A percentile compares a stretch with the other conserved stretches of the same genome.
phyloP scores from a whole-genome alignment of 2,797 vertebrate genomes.

The Pyrocephalus nanus region DNA sequence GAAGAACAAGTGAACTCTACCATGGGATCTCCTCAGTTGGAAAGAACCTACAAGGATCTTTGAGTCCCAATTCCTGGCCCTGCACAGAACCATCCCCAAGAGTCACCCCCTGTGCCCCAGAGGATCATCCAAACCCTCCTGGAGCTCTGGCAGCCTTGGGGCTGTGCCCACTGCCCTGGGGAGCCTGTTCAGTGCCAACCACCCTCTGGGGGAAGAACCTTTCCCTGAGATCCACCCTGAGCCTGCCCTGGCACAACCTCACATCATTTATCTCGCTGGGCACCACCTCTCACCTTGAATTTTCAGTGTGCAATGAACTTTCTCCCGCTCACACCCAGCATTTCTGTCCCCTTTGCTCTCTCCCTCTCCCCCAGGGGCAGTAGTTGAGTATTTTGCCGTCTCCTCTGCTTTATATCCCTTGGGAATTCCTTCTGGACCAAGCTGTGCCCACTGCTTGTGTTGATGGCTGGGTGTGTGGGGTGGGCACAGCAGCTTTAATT shows the following conservation, averaged over 20 bases:
- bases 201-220: not conserved
- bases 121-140: not conserved
- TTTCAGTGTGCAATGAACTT: not conserved
- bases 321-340: not conserved
- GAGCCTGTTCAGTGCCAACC: not conserved
- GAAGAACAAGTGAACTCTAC: not conserved
- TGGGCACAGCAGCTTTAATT: rapidly evolving
- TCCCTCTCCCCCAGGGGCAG: not conserved
- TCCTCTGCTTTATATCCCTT: rapidly evolving
- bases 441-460: rapidly evolving
- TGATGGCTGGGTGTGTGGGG: rapidly evolving
- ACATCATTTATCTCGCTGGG: no score
- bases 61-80: not conserved
- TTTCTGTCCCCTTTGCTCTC: not conserved
- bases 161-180: not conserved
- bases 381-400: not conserved
- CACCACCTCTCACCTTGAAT: not conserved
- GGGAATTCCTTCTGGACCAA: not conserved
- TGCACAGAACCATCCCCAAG: not conserved
- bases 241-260: no score
- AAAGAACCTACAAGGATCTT: not conserved
- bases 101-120: not conserved
- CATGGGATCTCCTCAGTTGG: not conserved
- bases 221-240: not conserved
- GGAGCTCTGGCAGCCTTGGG: not conserved